Conservation (phyloP, 2,113 vertebrate species). For the Dromas ardeola region DNA sequence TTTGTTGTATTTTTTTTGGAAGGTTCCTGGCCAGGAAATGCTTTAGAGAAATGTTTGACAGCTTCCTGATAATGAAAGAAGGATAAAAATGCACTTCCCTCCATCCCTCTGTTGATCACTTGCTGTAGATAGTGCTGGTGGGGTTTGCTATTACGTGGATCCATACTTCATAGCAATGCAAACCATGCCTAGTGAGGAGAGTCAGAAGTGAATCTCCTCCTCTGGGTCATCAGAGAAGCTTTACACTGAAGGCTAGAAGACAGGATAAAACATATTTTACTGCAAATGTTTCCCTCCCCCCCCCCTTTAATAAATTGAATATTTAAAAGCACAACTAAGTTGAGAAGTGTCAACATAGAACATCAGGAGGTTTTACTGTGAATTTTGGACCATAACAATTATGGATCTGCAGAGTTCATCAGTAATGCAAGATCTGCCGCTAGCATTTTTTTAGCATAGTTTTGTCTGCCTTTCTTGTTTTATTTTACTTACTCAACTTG, state of each 20-base stretch:
- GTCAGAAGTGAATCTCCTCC: neutral
- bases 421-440: neutral
- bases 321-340: neutral
- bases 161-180: neutral
- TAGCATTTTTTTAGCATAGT: neutral
- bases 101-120: neutral
- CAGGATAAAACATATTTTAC: neutral
- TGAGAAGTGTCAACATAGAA: neutral
- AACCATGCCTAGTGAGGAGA: neutral
- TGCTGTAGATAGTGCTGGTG: neutral
- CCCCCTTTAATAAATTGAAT: neutral
- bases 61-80: conserved; percentile 18
- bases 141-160: neutral
- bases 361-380: neutral
- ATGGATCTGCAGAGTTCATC: neutral
- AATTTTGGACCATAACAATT: neutral
- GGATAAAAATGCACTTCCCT: neutral
- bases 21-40: conserved; percentile 16
- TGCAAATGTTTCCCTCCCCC: neutral
- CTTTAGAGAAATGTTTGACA: neutral
- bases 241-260: neutral
- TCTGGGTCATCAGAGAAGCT: neutral
- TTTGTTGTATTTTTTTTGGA: neutral
- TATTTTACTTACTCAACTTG: neutral
- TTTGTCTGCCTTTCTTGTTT: neutral